Evolutionary conservation across 1,140 invertebrate genomes (phyloP), one percentile per base, ranked within the genome.

Genomic region (Trypoxylus dichotomus): DNA sequence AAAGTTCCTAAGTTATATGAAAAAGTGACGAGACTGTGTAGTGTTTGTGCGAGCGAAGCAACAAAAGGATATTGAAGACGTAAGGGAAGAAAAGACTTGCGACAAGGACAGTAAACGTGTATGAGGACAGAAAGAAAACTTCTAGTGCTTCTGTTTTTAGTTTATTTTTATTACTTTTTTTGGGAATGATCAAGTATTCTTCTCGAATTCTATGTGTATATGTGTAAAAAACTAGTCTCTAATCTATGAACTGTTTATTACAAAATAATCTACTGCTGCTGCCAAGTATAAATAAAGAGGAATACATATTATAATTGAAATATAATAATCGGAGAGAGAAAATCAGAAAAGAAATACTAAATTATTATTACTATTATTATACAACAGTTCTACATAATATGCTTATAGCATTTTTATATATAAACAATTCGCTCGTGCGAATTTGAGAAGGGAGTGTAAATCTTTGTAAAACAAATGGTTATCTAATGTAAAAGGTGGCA

Each of bases 1-100:
- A 79, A 82, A 86, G 85, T 86, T 86, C 85, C 85, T 86, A 86
- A 85, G 85, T 83, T 82, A 74, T 68, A 58, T 42, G 71, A 77
- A 75, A 73, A 68, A 73, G 32, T 43, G 73, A 54, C 25, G 43
- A 43, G 43, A 41, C 60, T 24, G 71, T 43, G 43, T 25, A 58
- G 25, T 68, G 74, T 76, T 76, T 68, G 60, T n/a, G 74, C 74
- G 74, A 73, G 74, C 63, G 68, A 72, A 63, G 27, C 19, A 54
- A 41, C 58, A 77, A 47, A 41, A 19, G 76, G 75, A 54, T 60
- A 42, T 24, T 79, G 29, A 75, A 47, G 47, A 54, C 8, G 27
- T 27, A 68, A 29, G 10, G 27, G 60, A 68, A 47, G 71, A 29
- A 43, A 68, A 27, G 60, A 68, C 60, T 68, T 68, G 60, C 24